These are phyloP conservation scores for Drosophila parabipectinata DNA, from an alignment of 1,140 invertebrate genomes.

Conservation along the genomic window DNA sequence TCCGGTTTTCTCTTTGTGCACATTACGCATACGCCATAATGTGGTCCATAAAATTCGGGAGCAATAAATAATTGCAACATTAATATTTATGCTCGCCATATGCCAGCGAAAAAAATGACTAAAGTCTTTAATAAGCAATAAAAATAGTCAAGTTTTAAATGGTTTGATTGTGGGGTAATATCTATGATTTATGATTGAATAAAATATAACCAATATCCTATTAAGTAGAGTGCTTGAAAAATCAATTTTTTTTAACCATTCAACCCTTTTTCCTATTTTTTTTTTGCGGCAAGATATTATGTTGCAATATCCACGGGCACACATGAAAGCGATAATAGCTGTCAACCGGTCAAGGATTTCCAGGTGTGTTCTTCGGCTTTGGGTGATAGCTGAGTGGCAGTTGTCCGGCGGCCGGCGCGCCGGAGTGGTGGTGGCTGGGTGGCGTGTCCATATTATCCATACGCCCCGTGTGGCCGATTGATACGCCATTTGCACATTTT, in stretches of 20 bases:
- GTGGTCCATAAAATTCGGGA: constrained; percentile 48
- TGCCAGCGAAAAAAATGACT: constrained; percentile 2
- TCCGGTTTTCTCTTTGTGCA: constrained; percentile 25
- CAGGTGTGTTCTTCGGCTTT: constrained; percentile 56
- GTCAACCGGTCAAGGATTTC: constrained; percentile 66
- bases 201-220: background rate
- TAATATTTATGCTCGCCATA: constrained; percentile 58
- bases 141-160: constrained; percentile 3
- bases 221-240: background rate
- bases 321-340: constrained; percentile 39
- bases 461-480: constrained; percentile 49
- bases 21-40: constrained; percentile 64
- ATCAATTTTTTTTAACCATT: background rate
- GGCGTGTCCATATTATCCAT: constrained; percentile 49
- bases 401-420: background rate
- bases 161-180: background rate
- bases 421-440: background rate
- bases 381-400: constrained; percentile 37
- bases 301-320: constrained; percentile 52
- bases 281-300: constrained; percentile 50
- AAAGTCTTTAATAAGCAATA: constrained; percentile 1
- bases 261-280: background rate
- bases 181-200: background rate
- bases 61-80: constrained; percentile 49
- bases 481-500: constrained; percentile 62